Evolutionary conservation across 2,888 invertebrate species (phyloP).

Genomic region (Orchesella flavescens): DNA sequence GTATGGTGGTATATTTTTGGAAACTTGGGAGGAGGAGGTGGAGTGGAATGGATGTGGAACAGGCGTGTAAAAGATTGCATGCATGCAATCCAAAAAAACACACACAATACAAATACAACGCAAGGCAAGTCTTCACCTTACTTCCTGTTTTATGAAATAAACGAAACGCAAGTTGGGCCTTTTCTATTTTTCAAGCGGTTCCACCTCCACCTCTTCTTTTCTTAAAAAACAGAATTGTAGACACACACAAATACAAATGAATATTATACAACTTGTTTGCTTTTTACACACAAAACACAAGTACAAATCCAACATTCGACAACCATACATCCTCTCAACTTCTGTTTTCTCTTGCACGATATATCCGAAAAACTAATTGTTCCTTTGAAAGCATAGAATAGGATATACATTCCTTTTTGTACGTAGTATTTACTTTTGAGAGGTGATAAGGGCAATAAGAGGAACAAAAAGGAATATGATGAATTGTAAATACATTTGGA

Average conservation of each 20-base stretch:
- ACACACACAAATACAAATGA: not conserved
- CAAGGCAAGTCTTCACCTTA: constrained; percentile 24
- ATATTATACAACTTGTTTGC: constrained; percentile 54
- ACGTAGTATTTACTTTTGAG: not conserved
- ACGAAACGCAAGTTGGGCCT: not conserved
- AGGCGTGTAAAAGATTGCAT: constrained; percentile 32
- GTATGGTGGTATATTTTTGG: not conserved
- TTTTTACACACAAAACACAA: constrained; percentile 30
- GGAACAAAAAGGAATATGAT: constrained; percentile 5
- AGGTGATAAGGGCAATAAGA: constrained; percentile 39
- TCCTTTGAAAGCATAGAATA: constrained; percentile 56
- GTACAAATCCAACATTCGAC: not conserved
- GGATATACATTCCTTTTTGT: constrained; percentile 27
- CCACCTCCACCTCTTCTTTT: not conserved
- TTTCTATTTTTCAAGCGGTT: not conserved
- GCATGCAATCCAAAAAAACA: too few relatives aligned
- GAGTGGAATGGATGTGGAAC: constrained; percentile 7
- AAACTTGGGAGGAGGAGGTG: not conserved
- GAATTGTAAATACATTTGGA: not conserved
- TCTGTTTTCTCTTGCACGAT: constrained; percentile 20
- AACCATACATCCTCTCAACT: constrained; percentile 38
- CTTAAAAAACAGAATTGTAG: not conserved
- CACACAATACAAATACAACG: too few relatives aligned
- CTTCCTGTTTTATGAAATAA: constrained; percentile 27
- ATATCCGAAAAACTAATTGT: constrained; percentile 60